Percentiles rank a stretch among this genome's conserved stretches.
Evolutionary conservation across 2,888 invertebrate species (phyloP).

Genomic region (Pegoplata infirma): DNA sequence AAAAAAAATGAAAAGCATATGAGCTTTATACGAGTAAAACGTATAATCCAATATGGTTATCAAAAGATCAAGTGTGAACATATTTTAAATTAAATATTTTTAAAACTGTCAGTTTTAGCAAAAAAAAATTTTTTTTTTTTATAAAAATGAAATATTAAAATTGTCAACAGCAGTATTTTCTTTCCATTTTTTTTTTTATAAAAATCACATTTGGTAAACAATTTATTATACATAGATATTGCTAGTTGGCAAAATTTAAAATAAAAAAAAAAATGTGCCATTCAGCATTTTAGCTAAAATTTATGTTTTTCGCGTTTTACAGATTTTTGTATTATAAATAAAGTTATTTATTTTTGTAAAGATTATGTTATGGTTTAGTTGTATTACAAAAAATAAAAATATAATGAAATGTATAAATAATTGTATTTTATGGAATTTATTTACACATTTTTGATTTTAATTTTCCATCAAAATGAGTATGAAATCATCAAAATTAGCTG

Average conservation of each 20-base stretch:
- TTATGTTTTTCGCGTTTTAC: not conserved
- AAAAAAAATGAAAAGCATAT: not conserved
- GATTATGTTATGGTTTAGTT: not conserved
- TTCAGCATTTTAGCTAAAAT: not conserved
- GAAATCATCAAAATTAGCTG: conserved; percentile 24
- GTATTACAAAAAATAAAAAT: not conserved
- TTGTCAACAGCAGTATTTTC: not conserved
- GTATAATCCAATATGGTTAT: not conserved
- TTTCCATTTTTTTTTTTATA: not conserved
- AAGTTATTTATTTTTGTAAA: not conserved
- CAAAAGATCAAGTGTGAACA: not conserved
- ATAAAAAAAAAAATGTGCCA: not conserved
- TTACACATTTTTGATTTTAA: conserved; percentile 16
- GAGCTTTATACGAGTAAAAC: no score
- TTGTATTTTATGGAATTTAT: not conserved
- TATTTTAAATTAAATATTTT: not conserved
- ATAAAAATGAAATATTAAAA: not conserved
- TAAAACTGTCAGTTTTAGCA: not conserved
- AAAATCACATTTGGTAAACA: not conserved
- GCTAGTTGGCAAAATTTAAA: not conserved
- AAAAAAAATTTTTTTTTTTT: no score
- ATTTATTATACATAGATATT: no score
- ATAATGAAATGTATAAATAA: not conserved
- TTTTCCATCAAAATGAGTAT: conserved; percentile 8
- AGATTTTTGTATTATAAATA: not conserved